Base-by-base conservation (phyloP, 2,113 vertebrate species). In the Octodon degus region DNA sequence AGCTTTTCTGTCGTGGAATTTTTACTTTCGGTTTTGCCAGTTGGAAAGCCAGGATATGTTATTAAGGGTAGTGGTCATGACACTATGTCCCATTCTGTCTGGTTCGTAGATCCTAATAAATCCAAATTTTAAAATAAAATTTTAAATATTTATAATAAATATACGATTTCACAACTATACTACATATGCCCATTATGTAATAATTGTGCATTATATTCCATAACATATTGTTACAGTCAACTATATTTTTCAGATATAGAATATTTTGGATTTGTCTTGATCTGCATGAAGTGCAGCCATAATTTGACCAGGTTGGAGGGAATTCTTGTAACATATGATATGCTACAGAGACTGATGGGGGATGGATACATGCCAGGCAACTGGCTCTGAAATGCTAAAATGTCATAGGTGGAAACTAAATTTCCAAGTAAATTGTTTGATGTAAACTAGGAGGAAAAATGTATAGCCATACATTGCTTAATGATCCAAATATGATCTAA, bases 11-110 rank as follows among this genome's bases (percentile, higher is more conserved):
- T 32, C 27, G 9, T 22, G 2, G 10, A 68, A 17, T 74, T 65
- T 92, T 96, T 83, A 63, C 55, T 86, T 79, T 89, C 7, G 20
- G 65, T 94, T 90, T 86, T 92, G 92, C 22, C 25, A 92, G 47
- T 16, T 89, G 65, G 34, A 68, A 80, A 92, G 11, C 63, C 22
- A 84, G 25, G 25, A 24, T 5, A 88, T 68, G 43, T 30, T 68
- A 81, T 89, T 63, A 92, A 93, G 24, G 32, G 43, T 55, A 20
- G 14, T 90, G 40, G 24, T 68, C 34, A 79, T 53, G 60, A 91
- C 85, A 65, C 6, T 19, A 7, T 65, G 58, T 92, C 12, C 40
- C 37, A 74, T 50, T 80, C 53, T 68, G 27, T 90, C n/a, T 84
- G 22, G 0, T 50, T 82, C 6, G 50, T 82, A 55, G 19, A 40